These are phyloP conservation scores for Semicossyphus pulcher DNA, from an alignment of 2,113 vertebrate genomes.

Conservation along the genomic window DNA sequence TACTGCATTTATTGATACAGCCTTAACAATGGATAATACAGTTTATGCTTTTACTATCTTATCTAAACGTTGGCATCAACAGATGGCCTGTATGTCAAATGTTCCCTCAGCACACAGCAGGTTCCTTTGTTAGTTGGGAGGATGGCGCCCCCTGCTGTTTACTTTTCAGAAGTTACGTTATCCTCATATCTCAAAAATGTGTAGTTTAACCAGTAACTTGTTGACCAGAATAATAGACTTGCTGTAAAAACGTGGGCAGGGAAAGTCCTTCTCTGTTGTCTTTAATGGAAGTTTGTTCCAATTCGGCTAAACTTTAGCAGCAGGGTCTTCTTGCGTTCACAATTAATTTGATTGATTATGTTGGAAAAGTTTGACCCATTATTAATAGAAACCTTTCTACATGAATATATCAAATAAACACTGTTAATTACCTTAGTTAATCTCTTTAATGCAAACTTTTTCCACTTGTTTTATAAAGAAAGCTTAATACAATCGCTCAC, in stretches of 20 bases:
- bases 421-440: background rate
- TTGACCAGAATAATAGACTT: background rate
- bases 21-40: background rate
- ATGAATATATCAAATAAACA: background rate
- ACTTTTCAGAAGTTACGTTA: background rate
- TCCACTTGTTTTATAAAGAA: background rate
- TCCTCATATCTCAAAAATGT: background rate
- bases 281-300: background rate
- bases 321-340: background rate
- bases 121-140: background rate
- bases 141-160: slow-evolving; percentile 51
- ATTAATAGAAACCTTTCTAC: background rate
- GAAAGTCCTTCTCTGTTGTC: background rate
- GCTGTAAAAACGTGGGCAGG: background rate
- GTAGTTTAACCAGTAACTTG: background rate
- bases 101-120: too few relatives aligned
- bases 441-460: background rate
- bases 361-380: too few relatives aligned
- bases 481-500: background rate
- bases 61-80: background rate
- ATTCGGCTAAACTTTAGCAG: background rate
- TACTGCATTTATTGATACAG: too few relatives aligned
- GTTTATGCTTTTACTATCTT: background rate
- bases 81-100: background rate
- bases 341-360: background rate